phyloP scores from a whole-genome alignment of 2,888 invertebrate species.

The Cactoblastis cactorum region DNA sequence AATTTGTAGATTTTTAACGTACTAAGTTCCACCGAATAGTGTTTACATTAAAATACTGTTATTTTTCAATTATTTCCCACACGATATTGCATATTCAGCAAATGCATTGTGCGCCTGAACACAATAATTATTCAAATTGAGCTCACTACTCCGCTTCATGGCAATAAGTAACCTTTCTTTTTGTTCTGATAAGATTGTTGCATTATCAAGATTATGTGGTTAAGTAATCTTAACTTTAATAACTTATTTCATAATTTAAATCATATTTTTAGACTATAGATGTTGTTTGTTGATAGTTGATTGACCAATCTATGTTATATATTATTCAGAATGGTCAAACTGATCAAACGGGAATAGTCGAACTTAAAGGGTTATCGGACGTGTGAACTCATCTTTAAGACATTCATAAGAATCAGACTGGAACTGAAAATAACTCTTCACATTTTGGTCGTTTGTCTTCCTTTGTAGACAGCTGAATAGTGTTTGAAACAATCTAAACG shows the following conservation, averaged over 20 bases:
- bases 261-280: not conserved
- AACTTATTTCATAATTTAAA: slow-evolving; percentile 4
- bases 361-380: too few relatives aligned
- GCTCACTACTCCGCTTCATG: slow-evolving; percentile 41
- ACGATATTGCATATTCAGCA: slow-evolving; percentile 54
- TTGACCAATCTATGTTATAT: too few relatives aligned
- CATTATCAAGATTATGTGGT: slow-evolving; percentile 40
- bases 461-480: not conserved
- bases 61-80: slow-evolving; percentile 56
- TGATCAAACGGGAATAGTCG: too few relatives aligned
- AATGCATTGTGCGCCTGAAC: slow-evolving; percentile 43
- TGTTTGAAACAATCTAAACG: not conserved
- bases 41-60: slow-evolving; percentile 28
- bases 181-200: slow-evolving; percentile 34
- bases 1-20: too few relatives aligned
- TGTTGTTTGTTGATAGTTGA: not conserved
- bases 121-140: slow-evolving; percentile 60
- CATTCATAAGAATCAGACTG: not conserved
- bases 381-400: not conserved
- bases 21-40: too few relatives aligned
- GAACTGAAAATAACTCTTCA: not conserved
- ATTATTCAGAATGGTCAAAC: too few relatives aligned
- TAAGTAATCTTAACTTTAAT: slow-evolving; percentile 20
- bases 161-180: slow-evolving; percentile 44
- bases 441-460: not conserved